These are phyloP conservation scores for Neosilurus mollespiculum DNA, from an alignment of 2,797 vertebrate species.

Conservation along the genomic window DNA sequence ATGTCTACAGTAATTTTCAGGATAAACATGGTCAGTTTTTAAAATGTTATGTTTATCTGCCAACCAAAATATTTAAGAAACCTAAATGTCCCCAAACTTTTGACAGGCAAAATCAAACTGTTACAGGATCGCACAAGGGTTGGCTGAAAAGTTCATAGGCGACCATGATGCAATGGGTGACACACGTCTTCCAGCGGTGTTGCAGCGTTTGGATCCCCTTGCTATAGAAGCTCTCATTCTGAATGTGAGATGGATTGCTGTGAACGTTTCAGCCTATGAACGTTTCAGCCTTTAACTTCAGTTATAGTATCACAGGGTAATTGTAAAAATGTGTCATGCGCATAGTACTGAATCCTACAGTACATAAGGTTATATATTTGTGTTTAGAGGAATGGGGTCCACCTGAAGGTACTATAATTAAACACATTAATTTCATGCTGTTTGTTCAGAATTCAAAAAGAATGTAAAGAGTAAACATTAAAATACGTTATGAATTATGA, in stretches of 20 bases:
- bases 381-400: neutral
- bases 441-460: conserved; percentile 2
- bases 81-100: neutral
- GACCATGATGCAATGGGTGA: too few relatives aligned
- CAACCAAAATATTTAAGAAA: neutral
- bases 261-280: too few relatives aligned
- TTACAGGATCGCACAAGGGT: too few relatives aligned
- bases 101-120: neutral
- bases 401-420: conserved; percentile 24
- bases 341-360: neutral
- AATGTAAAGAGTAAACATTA: conserved; percentile 5
- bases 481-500: neutral
- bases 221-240: too few relatives aligned
- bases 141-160: too few relatives aligned
- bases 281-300: neutral
- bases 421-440: conserved; percentile 6
- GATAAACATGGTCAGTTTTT: neutral
- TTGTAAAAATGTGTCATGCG: conserved; percentile 16
- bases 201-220: too few relatives aligned
- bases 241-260: too few relatives aligned
- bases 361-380: neutral
- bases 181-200: too few relatives aligned
- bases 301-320: neutral
- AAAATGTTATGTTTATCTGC: neutral
- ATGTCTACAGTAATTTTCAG: neutral